Conservation (phyloP, 2,888 invertebrate species). For the Seira musarum region DNA sequence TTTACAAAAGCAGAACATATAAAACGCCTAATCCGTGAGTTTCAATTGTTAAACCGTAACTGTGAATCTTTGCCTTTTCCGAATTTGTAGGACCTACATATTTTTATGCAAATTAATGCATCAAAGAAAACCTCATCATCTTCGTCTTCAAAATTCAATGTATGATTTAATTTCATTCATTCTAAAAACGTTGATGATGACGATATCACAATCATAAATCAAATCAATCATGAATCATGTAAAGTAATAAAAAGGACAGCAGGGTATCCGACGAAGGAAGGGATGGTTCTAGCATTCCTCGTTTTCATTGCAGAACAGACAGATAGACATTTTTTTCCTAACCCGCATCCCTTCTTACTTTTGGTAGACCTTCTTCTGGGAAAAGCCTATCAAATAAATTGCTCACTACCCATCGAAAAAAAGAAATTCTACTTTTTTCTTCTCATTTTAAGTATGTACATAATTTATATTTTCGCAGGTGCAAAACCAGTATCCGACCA, state of each 20-base stretch:
- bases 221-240: not conserved
- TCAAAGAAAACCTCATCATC: too few species aligned
- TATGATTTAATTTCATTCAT: not conserved
- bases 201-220: too few species aligned
- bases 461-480: conserved; percentile 77
- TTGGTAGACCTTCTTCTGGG: not conserved
- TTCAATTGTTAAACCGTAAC: too few species aligned
- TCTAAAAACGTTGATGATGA: not conserved
- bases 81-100: too few species aligned
- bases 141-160: too few species aligned
- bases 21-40: too few species aligned
- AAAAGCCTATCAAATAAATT: not conserved
- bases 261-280: not conserved
- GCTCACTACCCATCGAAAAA: not conserved
- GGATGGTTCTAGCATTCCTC: too few species aligned
- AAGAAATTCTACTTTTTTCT: conserved; percentile 10
- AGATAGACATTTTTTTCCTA: too few species aligned
- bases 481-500: conserved; percentile 84
- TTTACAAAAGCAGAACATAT: too few species aligned
- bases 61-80: too few species aligned
- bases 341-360: not conserved
- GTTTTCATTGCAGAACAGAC: too few species aligned
- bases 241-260: not conserved
- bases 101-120: too few species aligned
- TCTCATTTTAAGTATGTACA: not conserved